Evolutionary conservation across 2,797 vertebrate species (phyloP).

Genomic region (Tapera naevia): DNA sequence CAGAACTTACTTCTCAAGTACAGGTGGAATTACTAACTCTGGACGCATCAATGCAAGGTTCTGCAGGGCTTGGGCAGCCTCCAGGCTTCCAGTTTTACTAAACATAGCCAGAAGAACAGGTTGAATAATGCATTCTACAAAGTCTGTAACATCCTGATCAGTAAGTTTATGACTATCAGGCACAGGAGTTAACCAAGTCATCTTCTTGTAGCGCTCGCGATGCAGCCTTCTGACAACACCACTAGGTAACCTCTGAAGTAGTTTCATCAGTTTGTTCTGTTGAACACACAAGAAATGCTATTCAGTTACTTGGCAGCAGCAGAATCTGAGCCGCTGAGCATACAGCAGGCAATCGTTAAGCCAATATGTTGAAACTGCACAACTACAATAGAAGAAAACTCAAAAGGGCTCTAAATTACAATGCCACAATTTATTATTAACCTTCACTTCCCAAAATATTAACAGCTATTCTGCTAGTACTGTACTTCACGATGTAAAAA

Average conservation of each 20-base stretch:
- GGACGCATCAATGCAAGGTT: constrained; percentile 96
- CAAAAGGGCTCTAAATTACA: neutral
- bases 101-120: constrained; percentile 98
- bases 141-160: constrained; percentile 92
- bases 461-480: neutral
- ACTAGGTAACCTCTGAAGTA: constrained; percentile 91
- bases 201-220: constrained; percentile 91
- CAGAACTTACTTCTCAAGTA: constrained; percentile 91
- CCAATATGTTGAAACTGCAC: neutral
- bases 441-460: neutral
- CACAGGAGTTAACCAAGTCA: constrained; percentile 90
- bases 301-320: neutral
- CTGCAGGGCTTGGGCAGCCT: constrained; percentile 95
- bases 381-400: neutral
- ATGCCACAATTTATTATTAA: neutral
- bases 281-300: constrained; percentile 2
- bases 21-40: constrained; percentile 94
- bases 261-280: constrained; percentile 97
- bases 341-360: neutral
- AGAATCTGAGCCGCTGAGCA: neutral
- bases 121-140: constrained; percentile 95
- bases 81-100: constrained; percentile 96
- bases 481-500: neutral
- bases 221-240: constrained; percentile 91
- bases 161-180: constrained; percentile 94